Conservation (phyloP, 1,140 invertebrate species). For the Halictus rubicundus region DNA sequence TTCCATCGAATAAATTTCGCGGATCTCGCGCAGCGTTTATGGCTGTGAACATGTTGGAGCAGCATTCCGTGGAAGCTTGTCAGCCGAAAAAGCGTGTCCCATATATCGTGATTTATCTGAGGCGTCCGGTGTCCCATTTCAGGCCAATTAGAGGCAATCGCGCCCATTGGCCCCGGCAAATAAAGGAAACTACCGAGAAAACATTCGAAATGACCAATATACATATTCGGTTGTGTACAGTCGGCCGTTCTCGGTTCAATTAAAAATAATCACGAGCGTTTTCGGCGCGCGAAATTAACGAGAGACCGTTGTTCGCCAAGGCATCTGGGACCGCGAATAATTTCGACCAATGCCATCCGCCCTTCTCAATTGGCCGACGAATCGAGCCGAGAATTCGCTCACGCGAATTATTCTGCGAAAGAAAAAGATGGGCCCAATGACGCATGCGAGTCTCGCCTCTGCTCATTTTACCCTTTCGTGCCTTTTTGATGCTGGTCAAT, state of each 20-base stretch:
- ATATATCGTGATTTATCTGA: background rate
- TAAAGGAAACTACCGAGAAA: slow-evolving; percentile 1
- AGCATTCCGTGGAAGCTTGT: background rate
- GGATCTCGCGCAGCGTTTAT: too few species aligned
- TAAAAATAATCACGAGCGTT: slow-evolving; percentile 38
- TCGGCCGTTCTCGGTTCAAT: slow-evolving; percentile 13
- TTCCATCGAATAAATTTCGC: too few species aligned
- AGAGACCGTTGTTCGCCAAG: background rate
- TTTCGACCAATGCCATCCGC: slow-evolving; percentile 33
- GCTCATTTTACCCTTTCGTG: too few species aligned
- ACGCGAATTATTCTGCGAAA: slow-evolving; percentile 25
- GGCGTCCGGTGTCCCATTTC: background rate
- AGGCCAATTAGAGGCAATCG: slow-evolving; percentile 8
- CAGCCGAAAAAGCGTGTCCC: background rate
- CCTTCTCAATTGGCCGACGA: slow-evolving; percentile 33
- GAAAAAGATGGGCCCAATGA: background rate
- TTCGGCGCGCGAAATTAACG: slow-evolving; percentile 16
- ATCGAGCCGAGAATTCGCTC: slow-evolving; percentile 3
- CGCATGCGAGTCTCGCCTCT: too few species aligned
- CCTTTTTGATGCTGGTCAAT: too few species aligned
- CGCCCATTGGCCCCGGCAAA: background rate
- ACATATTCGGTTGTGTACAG: background rate
- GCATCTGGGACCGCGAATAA: background rate
- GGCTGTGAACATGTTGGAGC: too few species aligned
- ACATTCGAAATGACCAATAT: background rate